phyloP scores from a whole-genome alignment of 2,113 vertebrate genomes.

The Campylorhamphus procurvoides region DNA sequence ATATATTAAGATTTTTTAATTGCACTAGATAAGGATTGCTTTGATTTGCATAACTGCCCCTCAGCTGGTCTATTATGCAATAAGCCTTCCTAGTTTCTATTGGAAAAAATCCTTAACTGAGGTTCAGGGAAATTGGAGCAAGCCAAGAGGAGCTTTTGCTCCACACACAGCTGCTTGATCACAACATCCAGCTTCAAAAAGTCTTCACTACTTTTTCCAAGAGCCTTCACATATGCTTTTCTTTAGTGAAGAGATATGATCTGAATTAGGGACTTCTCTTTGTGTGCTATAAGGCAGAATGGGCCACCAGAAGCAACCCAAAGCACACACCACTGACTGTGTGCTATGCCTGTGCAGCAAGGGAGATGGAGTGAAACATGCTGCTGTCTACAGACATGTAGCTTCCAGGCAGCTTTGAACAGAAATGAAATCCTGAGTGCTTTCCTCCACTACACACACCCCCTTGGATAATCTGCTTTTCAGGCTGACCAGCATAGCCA shows the following conservation, averaged over 20 bases:
- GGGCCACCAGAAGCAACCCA: background rate
- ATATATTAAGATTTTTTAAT: background rate
- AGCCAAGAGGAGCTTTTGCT: background rate
- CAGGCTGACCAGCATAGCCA: background rate
- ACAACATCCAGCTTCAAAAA: background rate
- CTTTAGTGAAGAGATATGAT: background rate
- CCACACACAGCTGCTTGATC: rapidly evolving
- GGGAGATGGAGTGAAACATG: background rate
- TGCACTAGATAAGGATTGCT: background rate
- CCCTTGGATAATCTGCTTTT: conserved; percentile 13
- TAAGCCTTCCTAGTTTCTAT: background rate
- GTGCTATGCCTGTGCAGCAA: rapidly evolving
- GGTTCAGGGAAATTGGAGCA: background rate
- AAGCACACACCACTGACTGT: rapidly evolving
- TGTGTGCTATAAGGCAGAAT: background rate
- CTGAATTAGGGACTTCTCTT: background rate
- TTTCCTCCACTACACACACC: background rate
- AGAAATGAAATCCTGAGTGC: background rate
- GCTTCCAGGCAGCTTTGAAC: background rate
- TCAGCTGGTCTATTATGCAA: background rate
- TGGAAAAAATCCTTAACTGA: background rate
- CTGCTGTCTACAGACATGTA: background rate
- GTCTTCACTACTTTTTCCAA: background rate
- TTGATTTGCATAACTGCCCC: background rate
- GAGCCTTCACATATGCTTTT: background rate